These are phyloP conservation scores for Trichacis sp. DNA, from an alignment of 2,888 invertebrate species.

Conservation along the genomic window DNA sequence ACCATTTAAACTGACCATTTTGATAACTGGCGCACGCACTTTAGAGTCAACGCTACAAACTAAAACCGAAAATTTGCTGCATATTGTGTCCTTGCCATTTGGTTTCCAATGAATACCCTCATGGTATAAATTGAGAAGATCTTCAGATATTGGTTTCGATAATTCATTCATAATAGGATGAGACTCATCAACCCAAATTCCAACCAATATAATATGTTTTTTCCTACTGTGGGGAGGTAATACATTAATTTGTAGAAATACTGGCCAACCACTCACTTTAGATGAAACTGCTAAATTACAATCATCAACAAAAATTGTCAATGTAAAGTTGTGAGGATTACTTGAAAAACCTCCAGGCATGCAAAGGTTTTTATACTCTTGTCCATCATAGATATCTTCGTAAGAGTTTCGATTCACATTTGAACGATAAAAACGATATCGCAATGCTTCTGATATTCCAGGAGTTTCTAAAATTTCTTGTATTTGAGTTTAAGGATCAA, in stretches of 20 bases:
- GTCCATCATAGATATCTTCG: not conserved
- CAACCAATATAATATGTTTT: not conserved
- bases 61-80: not conserved
- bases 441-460: no score
- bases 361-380: not conserved
- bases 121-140: not conserved
- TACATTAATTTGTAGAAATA: slow-evolving; percentile 2
- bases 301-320: not conserved
- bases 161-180: slow-evolving; percentile 3
- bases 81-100: not conserved
- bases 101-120: not conserved
- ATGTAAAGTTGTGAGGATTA: no score
- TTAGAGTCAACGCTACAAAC: slow-evolving; percentile 8
- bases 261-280: not conserved
- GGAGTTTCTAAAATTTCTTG: no score
- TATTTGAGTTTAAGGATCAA: no score
- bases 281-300: not conserved
- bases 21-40: slow-evolving; percentile 5
- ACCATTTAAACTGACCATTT: slow-evolving; percentile 9
- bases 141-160: not conserved
- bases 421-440: not conserved
- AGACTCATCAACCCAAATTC: not conserved
- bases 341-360: no score
- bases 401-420: not conserved
- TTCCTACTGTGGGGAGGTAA: not conserved